phyloP scores from a whole-genome alignment of 2,888 invertebrate genomes.

The Copidosoma aretas region DNA sequence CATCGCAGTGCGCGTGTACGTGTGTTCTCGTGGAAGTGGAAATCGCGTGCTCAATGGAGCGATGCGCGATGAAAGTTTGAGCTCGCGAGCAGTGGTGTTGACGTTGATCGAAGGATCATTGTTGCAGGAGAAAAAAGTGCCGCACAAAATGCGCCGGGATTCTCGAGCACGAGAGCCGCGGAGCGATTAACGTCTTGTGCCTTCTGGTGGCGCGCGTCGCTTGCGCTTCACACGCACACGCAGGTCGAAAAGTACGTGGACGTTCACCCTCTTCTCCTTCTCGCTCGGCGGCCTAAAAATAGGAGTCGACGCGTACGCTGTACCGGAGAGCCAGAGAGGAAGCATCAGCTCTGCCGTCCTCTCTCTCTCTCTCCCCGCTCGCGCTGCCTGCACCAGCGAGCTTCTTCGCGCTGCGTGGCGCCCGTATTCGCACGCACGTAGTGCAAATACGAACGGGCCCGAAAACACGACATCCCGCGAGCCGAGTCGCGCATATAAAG shows the following conservation, averaged over 20 bases:
- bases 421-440: not conserved
- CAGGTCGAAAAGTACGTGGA: constrained; percentile 9
- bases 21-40: too few species aligned
- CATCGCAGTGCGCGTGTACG: too few species aligned
- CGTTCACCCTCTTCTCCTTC: constrained; percentile 27
- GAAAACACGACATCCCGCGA: constrained; percentile 20
- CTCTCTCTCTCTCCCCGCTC: not conserved
- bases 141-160: not conserved
- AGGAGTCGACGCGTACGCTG: constrained; percentile 7
- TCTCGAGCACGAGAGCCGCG: not conserved
- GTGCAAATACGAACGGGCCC: constrained; percentile 10
- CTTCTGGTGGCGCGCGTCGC: constrained; percentile 12
- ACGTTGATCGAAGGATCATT: too few species aligned
- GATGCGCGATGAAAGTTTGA: too few species aligned
- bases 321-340: not conserved
- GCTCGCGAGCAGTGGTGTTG: too few species aligned
- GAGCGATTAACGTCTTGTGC: constrained; percentile 8
- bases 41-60: too few species aligned
- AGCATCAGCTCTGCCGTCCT: not conserved
- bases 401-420: not conserved
- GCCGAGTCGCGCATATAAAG: not conserved
- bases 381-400: not conserved
- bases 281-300: constrained; percentile 25
- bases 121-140: too few species aligned
- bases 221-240: not conserved